Evolutionary conservation across 2,113 vertebrate species (phyloP).

Genomic region (Limnothrissa miodon): DNA sequence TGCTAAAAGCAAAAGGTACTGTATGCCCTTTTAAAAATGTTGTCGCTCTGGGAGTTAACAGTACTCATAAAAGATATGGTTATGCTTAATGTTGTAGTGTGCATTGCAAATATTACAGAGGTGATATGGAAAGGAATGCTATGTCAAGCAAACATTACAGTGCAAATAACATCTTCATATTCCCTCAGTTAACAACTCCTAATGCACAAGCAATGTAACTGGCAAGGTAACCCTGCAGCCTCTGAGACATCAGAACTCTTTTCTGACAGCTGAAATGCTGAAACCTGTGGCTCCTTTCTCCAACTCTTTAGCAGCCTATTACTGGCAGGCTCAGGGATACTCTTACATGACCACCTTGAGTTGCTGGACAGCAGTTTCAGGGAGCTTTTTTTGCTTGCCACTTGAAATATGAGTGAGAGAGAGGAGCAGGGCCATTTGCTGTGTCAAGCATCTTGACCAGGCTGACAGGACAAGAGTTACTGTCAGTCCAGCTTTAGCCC

Average conservation of each 20-base stretch:
- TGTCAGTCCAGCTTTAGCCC: constrained; percentile 74
- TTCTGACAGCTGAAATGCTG: neutral
- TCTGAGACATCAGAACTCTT: neutral
- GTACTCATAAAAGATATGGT: neutral
- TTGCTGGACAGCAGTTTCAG: neutral
- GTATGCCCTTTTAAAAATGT: neutral
- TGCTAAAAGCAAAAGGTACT: constrained; percentile 81
- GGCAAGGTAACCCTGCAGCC: neutral
- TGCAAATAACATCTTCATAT: neutral
- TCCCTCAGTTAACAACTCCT: neutral
- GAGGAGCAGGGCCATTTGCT: constrained; percentile 73
- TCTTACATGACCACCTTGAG: neutral
- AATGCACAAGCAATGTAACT: neutral
- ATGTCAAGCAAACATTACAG: neutral
- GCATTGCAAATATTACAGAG: neutral
- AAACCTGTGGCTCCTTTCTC: neutral
- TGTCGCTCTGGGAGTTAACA: neutral
- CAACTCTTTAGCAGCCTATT: neutral
- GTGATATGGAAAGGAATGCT: neutral
- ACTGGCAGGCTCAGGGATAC: neutral
- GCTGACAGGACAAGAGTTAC: constrained; percentile 74
- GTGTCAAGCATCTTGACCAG: constrained; percentile 65
- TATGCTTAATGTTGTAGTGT: neutral
- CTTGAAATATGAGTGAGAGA: constrained; percentile 54
- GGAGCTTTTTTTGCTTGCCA: constrained; percentile 58